A percentile compares a stretch with the other conserved stretches of the same genome.
Evolutionary conservation across 2,797 vertebrate species (phyloP).

Genomic region (Anniella stebbinsi): DNA sequence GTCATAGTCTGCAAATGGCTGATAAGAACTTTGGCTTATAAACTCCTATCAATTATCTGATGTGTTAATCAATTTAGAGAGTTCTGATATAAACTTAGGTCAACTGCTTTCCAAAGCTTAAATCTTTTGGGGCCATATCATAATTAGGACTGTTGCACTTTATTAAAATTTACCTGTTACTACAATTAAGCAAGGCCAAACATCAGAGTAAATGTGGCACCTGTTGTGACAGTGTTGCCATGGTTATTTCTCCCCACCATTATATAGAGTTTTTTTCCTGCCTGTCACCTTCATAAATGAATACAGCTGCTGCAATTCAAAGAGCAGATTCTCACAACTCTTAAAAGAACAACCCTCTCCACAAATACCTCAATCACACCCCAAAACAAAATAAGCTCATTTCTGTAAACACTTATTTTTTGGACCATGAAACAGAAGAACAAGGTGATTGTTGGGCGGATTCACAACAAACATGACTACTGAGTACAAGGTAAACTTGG

Average conservation of each 20-base stretch:
- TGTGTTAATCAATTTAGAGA: background rate
- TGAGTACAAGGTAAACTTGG: background rate
- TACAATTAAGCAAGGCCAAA: background rate
- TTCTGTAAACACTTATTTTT: background rate
- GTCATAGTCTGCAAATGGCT: conserved; percentile 67
- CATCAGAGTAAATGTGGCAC: background rate
- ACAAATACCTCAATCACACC: background rate
- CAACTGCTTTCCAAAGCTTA: background rate
- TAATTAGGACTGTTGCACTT: background rate
- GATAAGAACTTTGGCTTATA: conserved; percentile 49
- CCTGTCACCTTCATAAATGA: background rate
- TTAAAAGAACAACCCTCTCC: background rate
- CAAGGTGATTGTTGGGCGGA: no score
- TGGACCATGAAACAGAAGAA: background rate
- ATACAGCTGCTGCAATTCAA: background rate
- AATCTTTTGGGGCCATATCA: background rate
- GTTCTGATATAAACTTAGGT: background rate
- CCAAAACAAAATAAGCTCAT: background rate
- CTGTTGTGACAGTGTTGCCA: background rate
- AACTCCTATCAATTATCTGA: background rate
- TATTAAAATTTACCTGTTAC: background rate
- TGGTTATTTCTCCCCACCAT: background rate
- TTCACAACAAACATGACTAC: background rate
- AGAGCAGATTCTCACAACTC: background rate
- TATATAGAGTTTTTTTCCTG: background rate